phyloP scores from a whole-genome alignment of 2,888 invertebrate genomes.

The Tromatobia lineatoria region DNA sequence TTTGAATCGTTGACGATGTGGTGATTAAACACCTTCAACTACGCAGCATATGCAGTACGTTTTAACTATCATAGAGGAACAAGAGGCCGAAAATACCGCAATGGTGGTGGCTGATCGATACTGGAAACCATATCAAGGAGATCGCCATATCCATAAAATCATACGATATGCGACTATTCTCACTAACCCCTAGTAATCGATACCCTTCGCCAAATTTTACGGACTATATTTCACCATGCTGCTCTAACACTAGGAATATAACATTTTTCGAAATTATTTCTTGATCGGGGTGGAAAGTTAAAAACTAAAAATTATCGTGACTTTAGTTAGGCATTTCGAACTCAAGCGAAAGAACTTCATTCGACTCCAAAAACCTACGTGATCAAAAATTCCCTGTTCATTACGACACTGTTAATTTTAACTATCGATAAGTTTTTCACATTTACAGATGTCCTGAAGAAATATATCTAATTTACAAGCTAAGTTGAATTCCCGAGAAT shows the following conservation, averaged over 20 bases:
- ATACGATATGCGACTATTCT: not conserved
- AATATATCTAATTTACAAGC: too few relatives aligned
- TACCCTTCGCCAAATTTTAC: not conserved
- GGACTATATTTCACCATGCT: not conserved
- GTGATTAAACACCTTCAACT: constrained; percentile 52
- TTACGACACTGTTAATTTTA: too few relatives aligned
- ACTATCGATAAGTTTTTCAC: too few relatives aligned
- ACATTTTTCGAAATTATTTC: not conserved
- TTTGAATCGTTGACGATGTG: constrained; percentile 54
- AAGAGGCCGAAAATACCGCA: constrained; percentile 12
- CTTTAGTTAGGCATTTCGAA: too few relatives aligned
- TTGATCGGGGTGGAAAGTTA: not conserved
- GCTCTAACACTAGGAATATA: not conserved
- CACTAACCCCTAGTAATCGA: constrained; percentile 11
- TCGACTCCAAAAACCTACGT: too few relatives aligned
- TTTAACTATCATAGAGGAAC: constrained; percentile 4
- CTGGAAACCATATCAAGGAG: constrained; percentile 33
- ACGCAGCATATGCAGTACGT: not conserved
- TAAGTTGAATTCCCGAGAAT: not conserved
- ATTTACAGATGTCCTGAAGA: too few relatives aligned
- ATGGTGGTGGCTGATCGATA: constrained; percentile 7
- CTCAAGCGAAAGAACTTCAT: too few relatives aligned
- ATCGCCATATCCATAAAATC: constrained; percentile 9
- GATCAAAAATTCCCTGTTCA: too few relatives aligned
- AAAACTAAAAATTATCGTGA: too few relatives aligned